Evolutionary conservation across 2,797 vertebrate genomes (phyloP), one percentile per base, ranked within the genome.

Genomic region (Octomys mimax): DNA sequence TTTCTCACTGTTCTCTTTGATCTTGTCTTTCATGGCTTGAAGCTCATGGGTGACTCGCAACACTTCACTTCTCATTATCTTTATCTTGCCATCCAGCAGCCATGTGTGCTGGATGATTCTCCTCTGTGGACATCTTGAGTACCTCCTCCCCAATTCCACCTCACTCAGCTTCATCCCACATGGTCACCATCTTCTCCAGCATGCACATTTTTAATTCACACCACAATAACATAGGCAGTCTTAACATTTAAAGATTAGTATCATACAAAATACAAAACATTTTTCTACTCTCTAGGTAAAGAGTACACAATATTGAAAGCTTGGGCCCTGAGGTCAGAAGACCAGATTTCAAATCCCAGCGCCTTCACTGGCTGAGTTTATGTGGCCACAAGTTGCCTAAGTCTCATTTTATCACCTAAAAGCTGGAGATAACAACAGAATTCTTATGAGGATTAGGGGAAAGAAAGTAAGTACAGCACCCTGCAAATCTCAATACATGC

Each of bases 1-100:
- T 97, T 99, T 99, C 98, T 99, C 99, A n/a, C 99, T 99, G 98
- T 99, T 99, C 98, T 99, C 99, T 97, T 99, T 99, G 98, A 99
- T 99, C 98, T 99, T 99, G 97, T 99, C 99, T 97, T 99, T 99
- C 99, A 99, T 99, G 24, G 99, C 99, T 95, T 99, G 99, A 7
- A 99, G 99, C 87, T 99, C 99, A 2, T 99, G 99, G 62, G 99
- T 99, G 95, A 99, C 99, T 87, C 99, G 98, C 94, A 99, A 98
- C 71, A 99, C 99, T 95, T 99, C 99, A 39, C 99, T 99, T 98
- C 99, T 99, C 99, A 99, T 99, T 46, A 99, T 99, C 99, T 99
- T 99, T 93, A 99, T 99, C 98, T 99, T 99, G 95, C 99, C 99
- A 98, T 99, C 99, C 96, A 99, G 98, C 46, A 99, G 99, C 62